Evolutionary conservation across 2,888 invertebrate genomes (phyloP).

Genomic region (Saturnia japonica): DNA sequence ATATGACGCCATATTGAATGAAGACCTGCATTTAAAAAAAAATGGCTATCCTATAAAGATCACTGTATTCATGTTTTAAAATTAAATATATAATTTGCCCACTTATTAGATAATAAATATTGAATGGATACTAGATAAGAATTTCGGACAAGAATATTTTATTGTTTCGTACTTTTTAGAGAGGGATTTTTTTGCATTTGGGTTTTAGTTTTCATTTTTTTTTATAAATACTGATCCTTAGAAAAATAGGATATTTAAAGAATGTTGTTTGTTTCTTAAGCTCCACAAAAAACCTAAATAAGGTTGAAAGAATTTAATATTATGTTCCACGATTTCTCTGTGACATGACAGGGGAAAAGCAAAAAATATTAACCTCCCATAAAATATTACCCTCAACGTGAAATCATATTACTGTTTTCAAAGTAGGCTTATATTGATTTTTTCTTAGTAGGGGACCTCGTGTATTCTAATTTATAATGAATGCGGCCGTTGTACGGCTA

Average conservation of each 20-base stretch:
- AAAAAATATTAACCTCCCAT: constrained; percentile 26
- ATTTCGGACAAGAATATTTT: too few species aligned
- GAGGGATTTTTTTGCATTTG: too few species aligned
- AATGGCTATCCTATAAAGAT: too few species aligned
- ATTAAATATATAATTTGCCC: too few species aligned
- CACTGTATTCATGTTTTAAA: too few species aligned
- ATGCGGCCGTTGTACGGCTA: constrained; percentile 17
- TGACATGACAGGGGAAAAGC: constrained; percentile 25
- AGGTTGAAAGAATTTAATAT: constrained; percentile 21
- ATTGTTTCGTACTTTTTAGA: too few species aligned
- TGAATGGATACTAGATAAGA: too few species aligned
- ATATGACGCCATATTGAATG: too few species aligned
- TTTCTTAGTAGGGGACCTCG: constrained; percentile 34
- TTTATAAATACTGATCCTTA: too few species aligned
- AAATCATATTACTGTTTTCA: constrained; percentile 44
- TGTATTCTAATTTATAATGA: constrained; percentile 35
- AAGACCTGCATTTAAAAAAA: too few species aligned
- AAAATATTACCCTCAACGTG: constrained; percentile 31
- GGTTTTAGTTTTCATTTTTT: too few species aligned
- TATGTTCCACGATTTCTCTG: constrained; percentile 19
- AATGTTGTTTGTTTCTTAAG: neutral
- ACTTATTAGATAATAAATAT: too few species aligned
- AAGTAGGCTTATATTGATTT: constrained; percentile 41
- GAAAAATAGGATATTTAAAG: neutral
- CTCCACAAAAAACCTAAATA: neutral